Conservation (phyloP, 2,797 vertebrate genomes). For the Hippocampus kuda region DNA sequence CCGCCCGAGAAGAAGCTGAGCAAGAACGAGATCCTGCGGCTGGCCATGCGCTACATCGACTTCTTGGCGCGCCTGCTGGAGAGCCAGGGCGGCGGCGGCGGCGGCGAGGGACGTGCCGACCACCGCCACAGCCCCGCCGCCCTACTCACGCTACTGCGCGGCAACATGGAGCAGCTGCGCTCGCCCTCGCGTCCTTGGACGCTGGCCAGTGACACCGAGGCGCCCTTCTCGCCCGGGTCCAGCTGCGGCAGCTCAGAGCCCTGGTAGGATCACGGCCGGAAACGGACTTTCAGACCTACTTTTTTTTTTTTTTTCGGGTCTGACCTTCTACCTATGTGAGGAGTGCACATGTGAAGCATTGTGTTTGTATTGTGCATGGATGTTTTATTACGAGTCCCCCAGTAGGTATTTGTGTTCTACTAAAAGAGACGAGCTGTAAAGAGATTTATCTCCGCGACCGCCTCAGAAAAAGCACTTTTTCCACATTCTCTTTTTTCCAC, state of each 20-base stretch:
- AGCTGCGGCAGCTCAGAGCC: slow-evolving; percentile 69
- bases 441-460: slow-evolving; percentile 5
- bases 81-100: slow-evolving; percentile 60
- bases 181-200: slow-evolving; percentile 63
- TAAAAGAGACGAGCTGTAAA: neutral
- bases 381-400: slow-evolving; percentile 21
- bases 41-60: slow-evolving; percentile 97
- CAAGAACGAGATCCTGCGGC: slow-evolving; percentile 93
- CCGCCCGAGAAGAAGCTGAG: slow-evolving; percentile 97
- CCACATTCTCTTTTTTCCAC: neutral
- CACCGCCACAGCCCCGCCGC: slow-evolving; percentile 52
- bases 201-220: slow-evolving; percentile 67
- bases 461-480: slow-evolving; percentile 16
- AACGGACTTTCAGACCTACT: neutral
- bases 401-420: neutral
- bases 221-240: slow-evolving; percentile 74
- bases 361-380: slow-evolving; percentile 55
- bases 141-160: slow-evolving; percentile 67
- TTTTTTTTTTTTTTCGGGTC: neutral
- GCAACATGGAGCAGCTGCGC: slow-evolving; percentile 68
- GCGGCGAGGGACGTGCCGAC: slow-evolving; percentile 25
- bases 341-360: slow-evolving; percentile 14
- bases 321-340: neutral
- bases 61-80: slow-evolving; percentile 88
- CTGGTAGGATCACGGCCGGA: slow-evolving; percentile 54